Evolutionary conservation across 2,797 vertebrate species (phyloP).

Genomic region (Yasuhikotakia modesta): DNA sequence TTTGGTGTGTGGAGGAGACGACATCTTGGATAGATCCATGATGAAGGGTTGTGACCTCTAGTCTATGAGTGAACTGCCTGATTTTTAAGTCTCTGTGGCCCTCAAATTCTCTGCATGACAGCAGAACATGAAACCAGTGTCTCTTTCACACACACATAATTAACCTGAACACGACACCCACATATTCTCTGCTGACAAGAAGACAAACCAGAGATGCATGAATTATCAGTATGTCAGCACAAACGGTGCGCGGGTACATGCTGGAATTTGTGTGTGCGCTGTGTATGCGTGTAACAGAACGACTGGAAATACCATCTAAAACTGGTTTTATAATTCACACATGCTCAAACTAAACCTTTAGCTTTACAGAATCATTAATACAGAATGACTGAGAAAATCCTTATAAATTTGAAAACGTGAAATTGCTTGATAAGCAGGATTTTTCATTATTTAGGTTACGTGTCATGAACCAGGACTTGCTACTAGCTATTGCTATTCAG

Average conservation of each 20-base stretch:
- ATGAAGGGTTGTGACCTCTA: conserved; percentile 52
- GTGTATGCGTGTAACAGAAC: not conserved
- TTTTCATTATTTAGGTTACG: not conserved
- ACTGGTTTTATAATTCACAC: conserved; percentile 14
- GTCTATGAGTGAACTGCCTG: conserved; percentile 26
- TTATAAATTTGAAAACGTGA: not conserved
- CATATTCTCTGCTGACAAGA: conserved; percentile 47
- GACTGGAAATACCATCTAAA: conserved; percentile 35
- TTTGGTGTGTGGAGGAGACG: conserved; percentile 49
- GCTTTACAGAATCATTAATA: not conserved
- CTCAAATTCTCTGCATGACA: conserved; percentile 16
- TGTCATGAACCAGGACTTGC: not conserved
- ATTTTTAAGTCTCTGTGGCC: conserved; percentile 42
- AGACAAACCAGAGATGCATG: conserved; percentile 51
- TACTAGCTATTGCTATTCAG: not conserved
- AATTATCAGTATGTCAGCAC: conserved; percentile 43
- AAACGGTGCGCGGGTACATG: conserved; percentile 7
- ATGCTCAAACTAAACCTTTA: conserved; percentile 12
- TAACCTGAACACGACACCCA: conserved; percentile 25
- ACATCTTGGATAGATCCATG: conserved; percentile 51
- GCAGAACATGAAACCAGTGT: conserved; percentile 31
- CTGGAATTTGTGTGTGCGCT: conserved; percentile 14
- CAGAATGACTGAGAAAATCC: not conserved
- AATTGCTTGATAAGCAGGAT: not conserved
- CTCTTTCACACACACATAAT: conserved; percentile 27